Evolutionary conservation across 2,113 vertebrate species (phyloP).

Genomic region (Ammodramus savannarum): DNA sequence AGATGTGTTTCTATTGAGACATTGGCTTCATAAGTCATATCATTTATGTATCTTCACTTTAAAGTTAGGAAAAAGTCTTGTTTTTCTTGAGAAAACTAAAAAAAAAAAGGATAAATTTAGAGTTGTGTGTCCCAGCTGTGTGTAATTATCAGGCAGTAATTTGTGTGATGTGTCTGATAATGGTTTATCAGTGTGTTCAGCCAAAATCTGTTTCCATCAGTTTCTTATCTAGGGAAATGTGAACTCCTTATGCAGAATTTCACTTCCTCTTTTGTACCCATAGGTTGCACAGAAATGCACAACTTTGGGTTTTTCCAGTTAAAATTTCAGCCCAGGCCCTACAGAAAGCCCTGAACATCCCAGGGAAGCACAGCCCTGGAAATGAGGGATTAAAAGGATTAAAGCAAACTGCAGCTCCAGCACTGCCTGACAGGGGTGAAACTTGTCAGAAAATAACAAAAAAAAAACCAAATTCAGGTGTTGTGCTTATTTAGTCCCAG

Average conservation of each 20-base stretch:
- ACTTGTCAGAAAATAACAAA: neutral
- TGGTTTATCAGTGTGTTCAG: neutral
- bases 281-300: accelerated
- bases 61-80: neutral
- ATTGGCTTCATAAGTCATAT: neutral
- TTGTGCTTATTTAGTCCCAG: neutral
- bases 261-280: neutral
- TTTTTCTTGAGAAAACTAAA: neutral
- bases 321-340: neutral
- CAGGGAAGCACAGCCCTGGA: neutral
- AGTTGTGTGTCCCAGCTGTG: neutral
- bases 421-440: neutral
- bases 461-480: neutral
- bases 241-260: neutral
- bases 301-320: neutral
- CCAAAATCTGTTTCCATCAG: neutral
- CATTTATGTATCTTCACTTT: neutral
- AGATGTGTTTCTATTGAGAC: neutral
- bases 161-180: neutral
- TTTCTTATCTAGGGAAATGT: accelerated
- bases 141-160: neutral
- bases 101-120: neutral
- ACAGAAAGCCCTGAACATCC: neutral
- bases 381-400: neutral
- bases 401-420: neutral